Conservation (phyloP, 1,140 invertebrate genomes). For the Armadillidium nasatum region DNA sequence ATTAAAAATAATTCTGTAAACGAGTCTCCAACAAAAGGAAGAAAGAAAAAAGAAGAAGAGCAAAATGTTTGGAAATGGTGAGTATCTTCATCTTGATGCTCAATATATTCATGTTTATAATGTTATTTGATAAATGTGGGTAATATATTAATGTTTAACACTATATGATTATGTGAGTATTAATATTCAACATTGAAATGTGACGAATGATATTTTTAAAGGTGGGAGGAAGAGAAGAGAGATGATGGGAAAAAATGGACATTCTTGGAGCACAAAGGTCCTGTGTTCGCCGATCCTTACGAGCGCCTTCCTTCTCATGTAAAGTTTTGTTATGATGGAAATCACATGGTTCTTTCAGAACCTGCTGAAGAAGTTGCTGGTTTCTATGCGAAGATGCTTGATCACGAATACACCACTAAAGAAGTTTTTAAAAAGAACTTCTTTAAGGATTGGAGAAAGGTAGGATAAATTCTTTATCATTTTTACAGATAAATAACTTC, state of each 20-base stretch:
- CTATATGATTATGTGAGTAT: no score
- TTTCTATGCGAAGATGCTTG: constrained; percentile 97
- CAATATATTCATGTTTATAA: no score
- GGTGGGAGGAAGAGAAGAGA: constrained; percentile 97
- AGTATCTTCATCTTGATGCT: constrained; percentile 44
- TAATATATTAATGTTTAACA: no score
- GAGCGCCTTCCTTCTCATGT: constrained; percentile 84
- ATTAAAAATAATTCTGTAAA: constrained; percentile 46
- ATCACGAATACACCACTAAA: constrained; percentile 97
- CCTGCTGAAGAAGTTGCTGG: constrained; percentile 93
- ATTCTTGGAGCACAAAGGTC: constrained; percentile 94
- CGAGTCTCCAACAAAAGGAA: constrained; percentile 56
- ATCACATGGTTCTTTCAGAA: constrained; percentile 73
- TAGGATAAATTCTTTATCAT: neutral
- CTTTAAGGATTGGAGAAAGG: constrained; percentile 70
- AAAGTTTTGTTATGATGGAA: constrained; percentile 57
- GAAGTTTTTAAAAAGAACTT: constrained; percentile 96
- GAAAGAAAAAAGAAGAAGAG: constrained; percentile 74
- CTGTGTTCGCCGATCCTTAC: constrained; percentile 93
- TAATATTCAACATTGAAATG: neutral
- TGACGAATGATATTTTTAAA: no score
- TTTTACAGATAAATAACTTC: no score
- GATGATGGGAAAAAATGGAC: constrained; percentile 94
- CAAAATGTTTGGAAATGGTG: constrained; percentile 92
- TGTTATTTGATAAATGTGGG: no score